These are phyloP conservation scores for Odiellus spinosus DNA, from an alignment of 2,888 invertebrate species.

Conservation along the genomic window DNA sequence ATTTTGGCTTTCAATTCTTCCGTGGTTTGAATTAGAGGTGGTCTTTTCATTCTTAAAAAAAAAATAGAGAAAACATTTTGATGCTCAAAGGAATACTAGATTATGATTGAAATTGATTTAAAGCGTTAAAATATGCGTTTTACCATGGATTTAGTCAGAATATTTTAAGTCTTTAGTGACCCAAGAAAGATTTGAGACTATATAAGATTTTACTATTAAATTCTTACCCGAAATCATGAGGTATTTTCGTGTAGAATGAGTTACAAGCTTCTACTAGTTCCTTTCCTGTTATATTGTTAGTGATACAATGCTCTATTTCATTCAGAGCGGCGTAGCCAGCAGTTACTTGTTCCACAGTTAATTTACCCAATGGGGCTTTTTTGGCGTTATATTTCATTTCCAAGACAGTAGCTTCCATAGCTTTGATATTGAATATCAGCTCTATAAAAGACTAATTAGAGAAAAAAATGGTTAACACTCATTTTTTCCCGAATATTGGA, in stretches of 20 bases:
- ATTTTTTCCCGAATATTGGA: conserved; percentile 20
- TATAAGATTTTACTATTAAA: too few relatives aligned
- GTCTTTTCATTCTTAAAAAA: conserved; percentile 32
- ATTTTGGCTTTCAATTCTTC: conserved; percentile 31
- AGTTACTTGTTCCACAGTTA: conserved; percentile 35
- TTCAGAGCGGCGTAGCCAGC: conserved; percentile 35
- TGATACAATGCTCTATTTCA: conserved; percentile 31
- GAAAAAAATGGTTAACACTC: conserved; percentile 16
- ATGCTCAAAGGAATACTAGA: background rate
- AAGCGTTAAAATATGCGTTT: background rate
- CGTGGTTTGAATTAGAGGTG: conserved; percentile 32
- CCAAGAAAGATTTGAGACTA: background rate
- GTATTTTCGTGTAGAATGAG: conserved; percentile 37
- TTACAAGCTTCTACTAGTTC: conserved; percentile 32
- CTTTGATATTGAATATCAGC: conserved; percentile 34
- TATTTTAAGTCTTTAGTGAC: background rate
- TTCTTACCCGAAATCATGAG: conserved; percentile 35
- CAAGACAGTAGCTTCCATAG: conserved; percentile 34
- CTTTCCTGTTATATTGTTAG: conserved; percentile 24
- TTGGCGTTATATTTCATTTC: conserved; percentile 37
- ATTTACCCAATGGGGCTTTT: conserved; percentile 35
- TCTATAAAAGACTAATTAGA: conserved; percentile 25
- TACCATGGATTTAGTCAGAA: background rate
- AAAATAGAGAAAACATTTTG: background rate
- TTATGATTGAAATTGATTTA: background rate